Evolutionary conservation across 2,797 vertebrate species (phyloP).

Genomic region (Cottoperca gobio): DNA sequence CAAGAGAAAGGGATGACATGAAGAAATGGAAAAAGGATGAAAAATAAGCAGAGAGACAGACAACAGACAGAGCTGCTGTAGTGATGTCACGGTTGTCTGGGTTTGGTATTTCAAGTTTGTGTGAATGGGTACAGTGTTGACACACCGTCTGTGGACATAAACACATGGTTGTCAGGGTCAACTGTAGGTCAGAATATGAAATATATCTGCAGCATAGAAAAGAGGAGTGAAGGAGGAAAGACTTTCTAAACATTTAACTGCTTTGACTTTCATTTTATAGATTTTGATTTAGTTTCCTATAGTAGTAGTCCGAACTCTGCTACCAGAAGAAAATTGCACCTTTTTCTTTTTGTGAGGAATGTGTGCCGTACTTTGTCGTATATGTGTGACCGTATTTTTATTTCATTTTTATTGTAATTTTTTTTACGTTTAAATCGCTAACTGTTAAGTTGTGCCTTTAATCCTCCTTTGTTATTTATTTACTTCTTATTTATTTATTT

Average conservation of each 20-base stretch:
- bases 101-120: conserved; percentile 73
- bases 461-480: no score
- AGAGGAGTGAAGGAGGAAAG: not conserved
- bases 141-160: conserved; percentile 69
- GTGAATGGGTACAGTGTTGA: conserved; percentile 76
- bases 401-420: no score
- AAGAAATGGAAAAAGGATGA: conserved; percentile 51
- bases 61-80: conserved; percentile 49
- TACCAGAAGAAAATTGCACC: not conserved
- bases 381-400: no score
- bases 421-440: no score
- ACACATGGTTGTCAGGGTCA: conserved; percentile 76
- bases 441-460: no score
- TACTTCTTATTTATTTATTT: no score
- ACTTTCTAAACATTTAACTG: not conserved
- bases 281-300: not conserved
- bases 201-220: conserved; percentile 24
- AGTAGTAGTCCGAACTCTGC: not conserved
- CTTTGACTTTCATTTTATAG: conserved; percentile 1
- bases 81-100: conserved; percentile 69
- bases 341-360: not conserved
- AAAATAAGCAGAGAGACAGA: conserved; percentile 54
- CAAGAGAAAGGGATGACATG: conserved; percentile 41
- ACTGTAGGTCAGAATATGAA: conserved; percentile 54
- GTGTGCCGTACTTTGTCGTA: no score